Base-by-base conservation (phyloP, 2,797 vertebrate species). In the Sebastiscus albofasciatus region DNA sequence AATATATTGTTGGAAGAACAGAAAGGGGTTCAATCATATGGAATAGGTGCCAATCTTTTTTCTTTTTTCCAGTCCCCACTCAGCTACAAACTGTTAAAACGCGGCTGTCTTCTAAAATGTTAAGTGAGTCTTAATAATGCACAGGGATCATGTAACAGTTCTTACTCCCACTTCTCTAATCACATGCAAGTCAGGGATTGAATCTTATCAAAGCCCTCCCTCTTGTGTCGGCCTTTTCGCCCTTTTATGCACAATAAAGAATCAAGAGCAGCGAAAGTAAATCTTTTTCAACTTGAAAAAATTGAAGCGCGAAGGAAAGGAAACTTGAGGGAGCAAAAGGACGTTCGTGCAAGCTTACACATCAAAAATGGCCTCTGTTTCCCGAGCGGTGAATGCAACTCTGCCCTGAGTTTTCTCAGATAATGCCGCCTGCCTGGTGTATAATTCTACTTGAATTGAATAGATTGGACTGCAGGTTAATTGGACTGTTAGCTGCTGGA, bases 391-490 rank as follows among this genome's bases (percentile, higher is more conserved):
- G 18, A 83, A 56, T 14, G 20, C 46, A 67, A 13, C 65, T 67
- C 33, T 73, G 78, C 75, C 39, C 72, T 42, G 24, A 6, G 22
- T 72, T 77, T 74, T 58, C 29, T 56, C 66, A 31, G 13, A 77
- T 76, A 70, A 73, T 59, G 2, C 56, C 14, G 14, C 29, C 10
- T 42, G 34, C 29, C 12, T 59, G 58, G 3, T 34, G 66, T 74
- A 11, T 69, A 72, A 75, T 82, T 90, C 26, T 14, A 8, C 70
- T 61, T 14, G 34, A 60, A 67, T 4, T 83, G 80, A 87, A 89
- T 20, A 34, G 72, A 77, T 39, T 36, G 79, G 73, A 67, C 88
- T 4, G 29, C 67, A 52, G 91, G 87, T 90, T 90, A 91, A 93
- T 87, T 89, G 82, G 77, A 82, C 61, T 3, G 62, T 75, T 66